Evolutionary conservation across 2,888 invertebrate species (phyloP), one percentile per base, ranked within the genome.

Genomic region (Brachypalpus laphriformis): DNA sequence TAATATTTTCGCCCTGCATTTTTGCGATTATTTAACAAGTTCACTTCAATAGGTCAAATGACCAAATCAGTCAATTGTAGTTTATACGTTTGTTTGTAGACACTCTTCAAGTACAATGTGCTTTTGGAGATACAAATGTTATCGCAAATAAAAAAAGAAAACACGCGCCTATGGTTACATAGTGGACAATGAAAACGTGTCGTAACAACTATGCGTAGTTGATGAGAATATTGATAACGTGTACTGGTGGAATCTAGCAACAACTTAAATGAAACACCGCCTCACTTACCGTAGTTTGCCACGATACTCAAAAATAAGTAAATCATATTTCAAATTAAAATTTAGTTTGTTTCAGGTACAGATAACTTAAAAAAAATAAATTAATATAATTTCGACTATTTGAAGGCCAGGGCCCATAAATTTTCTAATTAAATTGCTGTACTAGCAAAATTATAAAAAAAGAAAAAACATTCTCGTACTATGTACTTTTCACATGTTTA

Each of bases 241-340:
- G n/a, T 42, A 16, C 61, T 72, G 77, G 77, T 66, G 72, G 61
- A 78, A 77, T 61, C 31, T 1, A 22, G n/a, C n/a, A n/a, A n/a
- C n/a, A n/a, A n/a, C n/a, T n/a, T n/a, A n/a, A n/a, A n/a, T n/a
- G n/a, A n/a, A n/a, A 47, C 16, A 22, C 16, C 42, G 11, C 40
- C 20, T 4, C 85, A 91, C 91, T 91, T 89, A 92, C 92, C 92
- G 88, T 92, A 92, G 88, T 90, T 91, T 87, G 90, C 91, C 74
- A 89, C 89, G 70, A 91, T 90, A 88, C 91, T 91, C 77, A 92
- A 89, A 87, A 90, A 92, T 87, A 92, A 88, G 88, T 92, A 92
- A 90, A 92, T 90, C 92, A 92, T 92, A 86, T 74, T 88, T 8
- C 6, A 57, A 65, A 68, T 47, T 71, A 72, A 76, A 68, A 59